Conservation (phyloP, 2,797 vertebrate genomes). For the Pachyuromys duprasi region DNA sequence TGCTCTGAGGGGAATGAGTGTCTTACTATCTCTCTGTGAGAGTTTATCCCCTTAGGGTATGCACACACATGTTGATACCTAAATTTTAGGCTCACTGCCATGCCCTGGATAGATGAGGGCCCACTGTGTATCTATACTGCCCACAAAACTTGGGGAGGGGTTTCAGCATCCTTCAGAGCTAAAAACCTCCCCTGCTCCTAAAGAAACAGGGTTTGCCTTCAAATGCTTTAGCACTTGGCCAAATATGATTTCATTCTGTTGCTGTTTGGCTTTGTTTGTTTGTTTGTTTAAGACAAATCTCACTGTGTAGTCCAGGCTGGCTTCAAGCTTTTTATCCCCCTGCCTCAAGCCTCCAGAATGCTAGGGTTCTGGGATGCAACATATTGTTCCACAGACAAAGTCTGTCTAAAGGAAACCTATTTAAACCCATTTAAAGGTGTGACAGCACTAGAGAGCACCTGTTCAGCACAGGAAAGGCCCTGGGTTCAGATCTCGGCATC, state of each 20-base stretch:
- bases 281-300: neutral
- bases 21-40: constrained; percentile 23
- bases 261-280: neutral
- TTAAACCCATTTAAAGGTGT: neutral
- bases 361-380: neutral
- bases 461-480: neutral
- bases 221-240: constrained; percentile 51
- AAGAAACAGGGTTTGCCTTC: constrained; percentile 48
- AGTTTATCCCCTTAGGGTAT: neutral
- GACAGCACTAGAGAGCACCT: neutral
- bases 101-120: neutral
- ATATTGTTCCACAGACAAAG: neutral
- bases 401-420: constrained; percentile 34
- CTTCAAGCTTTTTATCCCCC: neutral
- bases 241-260: neutral
- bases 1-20: neutral
- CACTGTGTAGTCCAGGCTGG: neutral
- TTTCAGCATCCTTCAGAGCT: constrained; percentile 42
- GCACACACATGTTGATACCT: neutral
- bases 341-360: neutral
- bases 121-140: neutral
- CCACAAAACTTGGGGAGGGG: constrained; percentile 21
- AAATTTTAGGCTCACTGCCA: constrained; percentile 3
- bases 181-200: neutral
- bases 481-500: neutral